phyloP scores from a whole-genome alignment of 2,113 vertebrate genomes.

The Syrmaticus mikado region DNA sequence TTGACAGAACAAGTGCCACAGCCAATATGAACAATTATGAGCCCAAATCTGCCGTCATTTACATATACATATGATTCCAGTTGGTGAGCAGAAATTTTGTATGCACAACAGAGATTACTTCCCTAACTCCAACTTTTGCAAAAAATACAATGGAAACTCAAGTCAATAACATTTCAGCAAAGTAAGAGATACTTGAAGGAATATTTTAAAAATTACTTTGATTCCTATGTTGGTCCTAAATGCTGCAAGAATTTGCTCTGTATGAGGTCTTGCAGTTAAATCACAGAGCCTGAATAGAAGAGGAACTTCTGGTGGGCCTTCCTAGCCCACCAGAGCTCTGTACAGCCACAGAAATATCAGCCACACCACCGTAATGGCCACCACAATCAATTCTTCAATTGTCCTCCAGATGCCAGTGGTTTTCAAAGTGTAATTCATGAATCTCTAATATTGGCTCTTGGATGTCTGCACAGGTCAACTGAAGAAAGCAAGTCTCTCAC shows the following conservation, averaged over 20 bases:
- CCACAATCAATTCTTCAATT: neutral
- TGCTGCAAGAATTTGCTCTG: neutral
- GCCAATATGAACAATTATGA: conserved; percentile 61
- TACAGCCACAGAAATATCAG: neutral
- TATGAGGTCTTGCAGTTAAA: neutral
- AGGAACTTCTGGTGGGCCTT: neutral
- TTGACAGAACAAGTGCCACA: conserved; percentile 65
- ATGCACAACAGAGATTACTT: conserved; percentile 49
- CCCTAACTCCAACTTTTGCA: conserved; percentile 30
- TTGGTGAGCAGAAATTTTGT: conserved; percentile 52
- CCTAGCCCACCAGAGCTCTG: neutral
- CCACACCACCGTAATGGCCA: neutral
- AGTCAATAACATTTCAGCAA: conserved; percentile 2
- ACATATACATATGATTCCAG: conserved; percentile 63
- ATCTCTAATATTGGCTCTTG: neutral
- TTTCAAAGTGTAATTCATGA: neutral
- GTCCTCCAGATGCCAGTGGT: neutral
- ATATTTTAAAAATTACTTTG: neutral
- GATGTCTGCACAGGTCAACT: neutral
- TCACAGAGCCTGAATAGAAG: neutral
- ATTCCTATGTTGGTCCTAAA: neutral
- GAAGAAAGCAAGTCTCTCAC: neutral
- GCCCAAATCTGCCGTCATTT: conserved; percentile 56
- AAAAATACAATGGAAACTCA: conserved; percentile 39
- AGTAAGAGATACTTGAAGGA: neutral